Evolutionary conservation across 2,797 vertebrate species (phyloP), one percentile per base, ranked within the genome.

Genomic region (Urosaurus nigricauda): DNA sequence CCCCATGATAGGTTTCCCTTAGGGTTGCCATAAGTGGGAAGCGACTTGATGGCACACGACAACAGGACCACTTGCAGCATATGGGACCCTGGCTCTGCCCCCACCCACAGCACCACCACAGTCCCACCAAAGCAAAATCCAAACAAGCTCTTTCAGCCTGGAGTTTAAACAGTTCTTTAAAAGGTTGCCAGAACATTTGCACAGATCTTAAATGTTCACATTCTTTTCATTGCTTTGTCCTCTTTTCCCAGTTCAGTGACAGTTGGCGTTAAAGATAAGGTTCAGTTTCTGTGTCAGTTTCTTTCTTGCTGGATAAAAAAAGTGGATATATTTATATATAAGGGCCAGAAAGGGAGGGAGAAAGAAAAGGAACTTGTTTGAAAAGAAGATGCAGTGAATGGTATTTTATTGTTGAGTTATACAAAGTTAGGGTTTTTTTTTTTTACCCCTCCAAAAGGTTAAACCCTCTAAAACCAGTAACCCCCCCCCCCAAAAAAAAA

Each of bases 161-260:
- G 35, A 79, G 40, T 84, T 80, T 87, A 68, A 68, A 53, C 13
- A 58, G 19, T 68, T 77, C 32, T 63, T 86, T 75, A 63, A 90
- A 84, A 84, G 53, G 74, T 47, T 87, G 75, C 53, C 40, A 87
- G 65, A 74, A 92, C 58, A 37, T 81, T 68, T 91, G 14, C 87
- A 58, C 74, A 13, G 40, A 63, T 19, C 37, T 60, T 88, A 92
- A 90, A 56, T 90, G 84, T n/a, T 81, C 80, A 24, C 77, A 58
- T 90, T 90, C 78, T 79, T 88, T 53, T 88, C 84, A 43, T 84
- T 73, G 75, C 85, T 89, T 86, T 90, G 16, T 13, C 43, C 89
- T 60, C 83, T 93, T 75, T 75, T 60, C 79, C 88, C 70, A 32
- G 17, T 85, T 73, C 71, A 43, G 16, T 75, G 37, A 81, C 43